A percentile compares a stretch with the other conserved stretches of the same genome.
Conservation (phyloP, 2,113 vertebrate species). For the Melanerpes formicivorus region DNA sequence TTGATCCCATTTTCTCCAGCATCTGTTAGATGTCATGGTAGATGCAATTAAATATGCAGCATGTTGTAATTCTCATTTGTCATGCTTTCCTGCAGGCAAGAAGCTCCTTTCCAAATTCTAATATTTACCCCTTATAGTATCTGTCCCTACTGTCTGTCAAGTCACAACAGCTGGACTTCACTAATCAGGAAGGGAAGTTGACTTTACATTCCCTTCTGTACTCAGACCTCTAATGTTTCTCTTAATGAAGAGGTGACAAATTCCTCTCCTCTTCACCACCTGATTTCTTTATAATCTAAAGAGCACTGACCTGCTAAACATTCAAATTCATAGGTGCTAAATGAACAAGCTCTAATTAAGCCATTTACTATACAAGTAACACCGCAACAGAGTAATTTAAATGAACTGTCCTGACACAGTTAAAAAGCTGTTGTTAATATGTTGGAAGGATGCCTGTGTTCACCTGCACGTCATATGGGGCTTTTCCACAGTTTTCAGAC, state of each 20-base stretch:
- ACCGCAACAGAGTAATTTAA: background rate
- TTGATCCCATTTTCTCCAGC: slow-evolving; percentile 44
- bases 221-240: background rate
- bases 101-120: slow-evolving; percentile 17
- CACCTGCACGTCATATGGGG: background rate
- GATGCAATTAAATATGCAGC: slow-evolving; percentile 37
- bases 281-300: background rate
- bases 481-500: background rate
- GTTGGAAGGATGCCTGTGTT: background rate
- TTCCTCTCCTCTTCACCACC: background rate
- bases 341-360: background rate
- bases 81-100: slow-evolving; percentile 1
- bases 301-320: background rate
- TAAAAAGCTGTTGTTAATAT: background rate
- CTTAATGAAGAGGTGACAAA: slow-evolving; percentile 10
- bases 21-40: slow-evolving; percentile 48
- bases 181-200: background rate
- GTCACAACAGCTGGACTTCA: slow-evolving; percentile 14
- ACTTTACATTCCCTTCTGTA: background rate
- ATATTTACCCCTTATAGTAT: background rate
- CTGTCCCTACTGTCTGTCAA: background rate
- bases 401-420: background rate
- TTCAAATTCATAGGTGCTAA: background rate
- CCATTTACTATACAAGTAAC: background rate
- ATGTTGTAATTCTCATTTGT: slow-evolving; percentile 24